phyloP scores from a whole-genome alignment of 2,113 vertebrate species.

The Nesogale talazaci region DNA sequence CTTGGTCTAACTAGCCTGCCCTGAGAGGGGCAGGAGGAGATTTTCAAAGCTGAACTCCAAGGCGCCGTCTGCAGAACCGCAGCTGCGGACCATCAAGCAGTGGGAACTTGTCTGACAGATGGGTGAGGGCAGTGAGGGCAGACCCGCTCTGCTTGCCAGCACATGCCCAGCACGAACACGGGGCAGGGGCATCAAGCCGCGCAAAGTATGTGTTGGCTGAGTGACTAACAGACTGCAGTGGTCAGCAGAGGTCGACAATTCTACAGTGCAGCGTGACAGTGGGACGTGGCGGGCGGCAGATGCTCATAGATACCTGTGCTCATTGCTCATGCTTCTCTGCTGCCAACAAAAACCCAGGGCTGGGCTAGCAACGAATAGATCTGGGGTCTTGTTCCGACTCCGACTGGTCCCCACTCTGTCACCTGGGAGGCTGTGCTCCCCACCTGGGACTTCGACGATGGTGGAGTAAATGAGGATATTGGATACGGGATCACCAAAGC shows the following conservation, averaged over 20 bases:
- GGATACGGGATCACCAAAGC: constrained; percentile 15
- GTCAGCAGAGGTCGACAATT: background rate
- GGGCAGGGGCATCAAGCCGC: fast-evolving
- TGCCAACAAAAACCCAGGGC: background rate
- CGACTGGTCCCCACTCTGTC: background rate
- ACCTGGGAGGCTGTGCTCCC: background rate
- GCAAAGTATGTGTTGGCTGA: fast-evolving
- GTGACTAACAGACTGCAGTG: fast-evolving
- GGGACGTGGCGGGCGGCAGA: background rate
- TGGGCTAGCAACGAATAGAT: background rate
- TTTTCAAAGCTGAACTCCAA: background rate
- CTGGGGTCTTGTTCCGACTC: background rate
- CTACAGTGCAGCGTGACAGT: too few species aligned
- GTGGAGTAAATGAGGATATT: background rate
- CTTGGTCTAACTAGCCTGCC: too few species aligned
- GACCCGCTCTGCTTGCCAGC: background rate
- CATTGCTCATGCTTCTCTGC: background rate
- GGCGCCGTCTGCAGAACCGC: background rate
- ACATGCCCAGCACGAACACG: fast-evolving
- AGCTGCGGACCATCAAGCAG: background rate
- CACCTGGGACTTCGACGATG: background rate
- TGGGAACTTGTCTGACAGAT: background rate
- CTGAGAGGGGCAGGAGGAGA: background rate
- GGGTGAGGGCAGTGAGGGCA: background rate
- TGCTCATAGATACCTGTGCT: fast-evolving